These are phyloP conservation scores for Notechis scutatus DNA, from an alignment of 2,113 vertebrate genomes.

Conservation along the genomic window DNA sequence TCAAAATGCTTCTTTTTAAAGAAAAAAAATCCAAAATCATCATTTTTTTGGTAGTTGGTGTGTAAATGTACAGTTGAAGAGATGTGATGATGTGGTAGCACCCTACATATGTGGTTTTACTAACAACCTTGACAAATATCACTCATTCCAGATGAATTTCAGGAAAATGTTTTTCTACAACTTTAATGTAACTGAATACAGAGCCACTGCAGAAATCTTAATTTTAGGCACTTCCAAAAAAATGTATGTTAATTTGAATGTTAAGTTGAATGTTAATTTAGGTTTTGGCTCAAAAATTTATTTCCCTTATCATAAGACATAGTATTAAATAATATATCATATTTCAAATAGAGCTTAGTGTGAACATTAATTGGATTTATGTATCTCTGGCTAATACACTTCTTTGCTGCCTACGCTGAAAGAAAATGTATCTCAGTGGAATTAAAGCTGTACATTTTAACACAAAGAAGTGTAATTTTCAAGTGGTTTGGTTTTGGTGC, in stretches of 20 bases:
- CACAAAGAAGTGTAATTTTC: conserved; percentile 37
- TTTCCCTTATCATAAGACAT: background rate
- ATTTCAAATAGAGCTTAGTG: background rate
- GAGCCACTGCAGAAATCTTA: background rate
- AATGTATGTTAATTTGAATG: too few species aligned
- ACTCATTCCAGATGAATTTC: background rate
- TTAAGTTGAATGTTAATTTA: background rate
- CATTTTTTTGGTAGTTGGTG: background rate
- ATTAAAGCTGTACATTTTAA: conserved; percentile 29
- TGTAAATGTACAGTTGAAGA: background rate
- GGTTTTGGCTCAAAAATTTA: conserved; percentile 5
- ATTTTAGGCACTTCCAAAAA: background rate
- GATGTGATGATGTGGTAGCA: background rate
- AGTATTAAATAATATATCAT: background rate
- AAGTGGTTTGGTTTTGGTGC: conserved; percentile 2
- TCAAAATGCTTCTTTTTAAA: background rate
- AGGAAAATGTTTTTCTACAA: background rate
- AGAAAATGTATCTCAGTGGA: conserved; percentile 16
- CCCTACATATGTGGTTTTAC: background rate
- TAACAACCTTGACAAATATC: background rate
- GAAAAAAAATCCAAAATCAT: background rate
- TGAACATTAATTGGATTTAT: background rate
- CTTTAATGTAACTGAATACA: background rate
- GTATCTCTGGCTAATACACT: background rate
- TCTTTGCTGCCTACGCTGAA: conserved; percentile 6